Percentiles rank a stretch among this genome's conserved stretches.
phyloP scores from a whole-genome alignment of 2,113 vertebrate species.

The Pycnonotus jocosus region DNA sequence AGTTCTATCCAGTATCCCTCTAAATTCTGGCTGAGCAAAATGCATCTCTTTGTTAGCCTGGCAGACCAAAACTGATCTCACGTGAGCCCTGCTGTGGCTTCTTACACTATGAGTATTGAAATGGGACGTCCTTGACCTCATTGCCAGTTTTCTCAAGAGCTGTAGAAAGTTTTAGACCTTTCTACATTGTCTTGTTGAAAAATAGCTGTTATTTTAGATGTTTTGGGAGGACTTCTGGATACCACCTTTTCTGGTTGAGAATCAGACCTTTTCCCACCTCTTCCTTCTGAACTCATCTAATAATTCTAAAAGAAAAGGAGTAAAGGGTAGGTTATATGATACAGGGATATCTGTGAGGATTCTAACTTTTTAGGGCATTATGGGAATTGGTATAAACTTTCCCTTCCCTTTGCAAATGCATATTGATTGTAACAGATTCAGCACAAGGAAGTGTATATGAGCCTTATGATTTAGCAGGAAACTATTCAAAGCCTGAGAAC shows the following conservation, averaged over 20 bases:
- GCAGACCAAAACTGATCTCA: not conserved
- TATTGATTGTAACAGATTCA: not conserved
- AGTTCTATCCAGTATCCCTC: not conserved
- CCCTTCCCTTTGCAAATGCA: not conserved
- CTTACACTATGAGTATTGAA: not conserved
- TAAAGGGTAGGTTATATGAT: not conserved
- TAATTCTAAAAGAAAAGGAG: not conserved
- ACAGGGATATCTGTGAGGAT: not conserved
- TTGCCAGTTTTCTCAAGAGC: not conserved
- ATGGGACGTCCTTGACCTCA: not conserved
- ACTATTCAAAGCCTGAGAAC: conserved; percentile 30
- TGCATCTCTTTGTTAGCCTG: not conserved
- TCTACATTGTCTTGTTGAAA: not conserved
- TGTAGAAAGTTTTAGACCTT: not conserved
- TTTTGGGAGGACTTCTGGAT: not conserved
- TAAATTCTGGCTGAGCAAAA: not conserved
- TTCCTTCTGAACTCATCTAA: not conserved
- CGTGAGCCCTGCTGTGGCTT: not conserved
- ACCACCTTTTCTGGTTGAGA: not conserved
- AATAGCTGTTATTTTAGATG: not conserved
- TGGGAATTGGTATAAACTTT: not conserved
- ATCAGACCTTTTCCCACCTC: not conserved
- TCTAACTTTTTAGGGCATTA: not conserved
- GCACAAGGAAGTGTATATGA: not conserved
- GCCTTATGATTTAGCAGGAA: conserved; percentile 21